A percentile compares a stretch with the other conserved stretches of the same genome.
phyloP scores from a whole-genome alignment of 2,888 invertebrate species.

The Drosophila rubida region DNA sequence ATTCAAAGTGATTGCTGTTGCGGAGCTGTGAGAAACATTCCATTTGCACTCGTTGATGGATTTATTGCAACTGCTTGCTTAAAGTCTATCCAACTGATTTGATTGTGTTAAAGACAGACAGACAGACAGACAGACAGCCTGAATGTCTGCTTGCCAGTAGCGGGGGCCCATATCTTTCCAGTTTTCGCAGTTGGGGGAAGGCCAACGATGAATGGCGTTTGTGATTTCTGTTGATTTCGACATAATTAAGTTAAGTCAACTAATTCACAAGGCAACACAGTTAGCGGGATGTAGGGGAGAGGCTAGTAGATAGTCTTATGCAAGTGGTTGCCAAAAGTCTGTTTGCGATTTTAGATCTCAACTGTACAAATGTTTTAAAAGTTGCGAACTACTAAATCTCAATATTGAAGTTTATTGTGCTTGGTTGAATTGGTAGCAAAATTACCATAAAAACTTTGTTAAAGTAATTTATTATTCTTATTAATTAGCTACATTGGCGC shows the following conservation, averaged over 20 bases:
- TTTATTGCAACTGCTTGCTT: conserved; percentile 49
- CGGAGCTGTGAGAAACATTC: conserved; percentile 30
- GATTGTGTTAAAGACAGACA: conserved; percentile 30
- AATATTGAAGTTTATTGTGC: no score
- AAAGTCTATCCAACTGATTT: conserved; percentile 21
- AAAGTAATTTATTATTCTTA: no score
- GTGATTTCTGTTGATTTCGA: conserved; percentile 69
- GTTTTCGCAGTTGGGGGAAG: conserved; percentile 7
- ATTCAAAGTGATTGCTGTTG: conserved; percentile 70
- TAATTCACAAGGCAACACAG: conserved; percentile 13
- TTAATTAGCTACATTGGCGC: no score
- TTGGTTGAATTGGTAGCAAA: no score
- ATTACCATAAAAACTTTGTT: no score
- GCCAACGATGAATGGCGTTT: conserved; percentile 63
- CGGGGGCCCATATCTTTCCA: not conserved
- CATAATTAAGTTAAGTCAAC: conserved; percentile 71
- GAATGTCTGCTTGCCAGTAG: not conserved
- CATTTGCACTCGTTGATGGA: conserved; percentile 47
- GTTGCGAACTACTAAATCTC: no score
- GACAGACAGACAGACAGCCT: conserved; percentile 6
- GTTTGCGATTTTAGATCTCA: conserved; percentile 3
- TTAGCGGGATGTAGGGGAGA: not conserved
- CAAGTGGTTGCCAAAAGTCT: not conserved
- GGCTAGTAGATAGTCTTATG: not conserved
- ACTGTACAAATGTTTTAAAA: not conserved